Conservation (phyloP, 35 echinoderm and acorn worm genomes). For the Ptychodera flava region DNA sequence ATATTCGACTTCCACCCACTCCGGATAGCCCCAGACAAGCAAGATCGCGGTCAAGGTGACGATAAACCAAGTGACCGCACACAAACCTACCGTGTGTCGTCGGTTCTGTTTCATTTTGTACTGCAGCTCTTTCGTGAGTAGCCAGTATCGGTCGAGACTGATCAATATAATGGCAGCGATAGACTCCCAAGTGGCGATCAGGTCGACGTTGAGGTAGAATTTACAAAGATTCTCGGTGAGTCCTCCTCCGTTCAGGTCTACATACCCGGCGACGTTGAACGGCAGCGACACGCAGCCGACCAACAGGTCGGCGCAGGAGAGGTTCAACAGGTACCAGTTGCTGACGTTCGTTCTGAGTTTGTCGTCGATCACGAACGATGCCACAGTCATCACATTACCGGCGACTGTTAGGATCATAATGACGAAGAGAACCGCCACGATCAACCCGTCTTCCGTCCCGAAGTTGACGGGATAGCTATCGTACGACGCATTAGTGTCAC, state of each 20-base stretch:
- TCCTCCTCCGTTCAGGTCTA: constrained; percentile 12
- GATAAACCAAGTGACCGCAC: constrained; percentile 6
- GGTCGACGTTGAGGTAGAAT: constrained; percentile 17
- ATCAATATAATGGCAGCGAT: constrained; percentile 28
- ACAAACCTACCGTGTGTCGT: neutral
- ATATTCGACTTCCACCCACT: neutral
- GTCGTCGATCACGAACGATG: constrained; percentile 19
- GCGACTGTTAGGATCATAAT: constrained; percentile 20
- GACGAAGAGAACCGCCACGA: neutral
- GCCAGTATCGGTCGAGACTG: constrained; percentile 13
- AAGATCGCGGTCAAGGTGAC: neutral
- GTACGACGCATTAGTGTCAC: no score
- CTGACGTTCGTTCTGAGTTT: constrained; percentile 13
- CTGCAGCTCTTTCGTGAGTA: constrained; percentile 28
- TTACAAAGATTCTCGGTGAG: constrained; percentile 35
- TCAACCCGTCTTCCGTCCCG: neutral
- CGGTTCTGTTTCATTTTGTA: constrained; percentile 30
- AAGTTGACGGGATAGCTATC: no score
- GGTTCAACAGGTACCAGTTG: constrained; percentile 28
- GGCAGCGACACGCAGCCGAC: constrained; percentile 23
- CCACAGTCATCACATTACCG: constrained; percentile 33
- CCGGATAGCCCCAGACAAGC: neutral
- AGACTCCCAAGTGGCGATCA: constrained; percentile 16
- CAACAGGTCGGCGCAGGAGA: constrained; percentile 21
- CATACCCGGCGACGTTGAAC: neutral